Evolutionary conservation across 2,113 vertebrate species (phyloP).

Genomic region (Raja brachyura): DNA sequence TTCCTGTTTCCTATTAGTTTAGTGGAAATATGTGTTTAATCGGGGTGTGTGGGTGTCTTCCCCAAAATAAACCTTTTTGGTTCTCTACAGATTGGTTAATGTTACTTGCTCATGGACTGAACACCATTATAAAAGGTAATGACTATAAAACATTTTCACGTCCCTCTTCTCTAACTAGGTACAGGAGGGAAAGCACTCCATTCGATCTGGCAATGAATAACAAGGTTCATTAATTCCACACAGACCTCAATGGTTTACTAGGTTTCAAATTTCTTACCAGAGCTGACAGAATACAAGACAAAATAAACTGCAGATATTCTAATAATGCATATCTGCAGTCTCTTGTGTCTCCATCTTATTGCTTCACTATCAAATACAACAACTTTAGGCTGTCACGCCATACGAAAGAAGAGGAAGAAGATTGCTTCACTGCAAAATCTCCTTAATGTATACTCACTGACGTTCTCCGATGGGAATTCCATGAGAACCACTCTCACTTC

Average conservation of each 20-base stretch:
- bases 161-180: neutral
- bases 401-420: no score
- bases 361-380: no score
- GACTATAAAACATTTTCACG: constrained; percentile 7
- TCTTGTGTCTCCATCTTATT: no score
- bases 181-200: neutral
- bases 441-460: no score
- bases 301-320: no score
- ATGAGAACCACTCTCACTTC: no score
- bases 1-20: constrained; percentile 29
- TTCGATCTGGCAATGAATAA: neutral
- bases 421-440: no score
- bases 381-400: no score
- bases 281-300: neutral
- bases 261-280: neutral
- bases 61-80: neutral
- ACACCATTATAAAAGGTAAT: neutral
- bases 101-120: neutral
- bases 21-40: constrained; percentile 18
- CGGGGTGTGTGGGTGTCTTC: neutral
- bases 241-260: neutral
- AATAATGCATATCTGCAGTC: no score
- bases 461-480: no score
- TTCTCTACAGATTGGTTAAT: neutral
- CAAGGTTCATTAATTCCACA: constrained; percentile 5